Evolutionary conservation across 2,888 invertebrate species (phyloP).

Genomic region (Acronicta psi): DNA sequence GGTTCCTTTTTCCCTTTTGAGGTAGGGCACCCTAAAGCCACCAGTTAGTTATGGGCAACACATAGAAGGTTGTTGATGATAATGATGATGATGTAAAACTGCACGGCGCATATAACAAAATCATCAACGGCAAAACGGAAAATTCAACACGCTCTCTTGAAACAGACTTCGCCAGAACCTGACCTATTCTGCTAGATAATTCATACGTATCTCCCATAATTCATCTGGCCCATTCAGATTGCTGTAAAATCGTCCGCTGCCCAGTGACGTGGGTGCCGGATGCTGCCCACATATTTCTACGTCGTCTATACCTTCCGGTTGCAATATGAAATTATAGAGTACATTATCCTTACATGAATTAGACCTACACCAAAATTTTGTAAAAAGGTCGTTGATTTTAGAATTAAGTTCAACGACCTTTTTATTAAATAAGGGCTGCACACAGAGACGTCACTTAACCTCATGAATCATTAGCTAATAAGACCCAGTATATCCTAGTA

Average conservation of each 20-base stretch:
- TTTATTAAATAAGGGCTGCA: too few relatives aligned
- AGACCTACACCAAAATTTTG: slow-evolving; percentile 19
- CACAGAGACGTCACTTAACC: too few relatives aligned
- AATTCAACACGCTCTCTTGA: slow-evolving; percentile 8
- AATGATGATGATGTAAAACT: too few relatives aligned
- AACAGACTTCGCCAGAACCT: slow-evolving; percentile 12
- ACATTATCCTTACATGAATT: slow-evolving; percentile 37
- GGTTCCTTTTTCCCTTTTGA: too few relatives aligned
- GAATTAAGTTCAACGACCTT: background rate
- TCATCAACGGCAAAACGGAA: too few relatives aligned
- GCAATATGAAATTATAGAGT: slow-evolving; percentile 37
- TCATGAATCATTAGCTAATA: too few relatives aligned
- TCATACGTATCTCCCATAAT: slow-evolving; percentile 44
- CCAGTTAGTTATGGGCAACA: too few relatives aligned
- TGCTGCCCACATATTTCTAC: slow-evolving; percentile 39
- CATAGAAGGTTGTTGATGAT: too few relatives aligned
- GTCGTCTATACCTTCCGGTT: slow-evolving; percentile 43
- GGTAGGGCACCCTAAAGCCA: too few relatives aligned
- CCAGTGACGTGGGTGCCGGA: slow-evolving; percentile 54
- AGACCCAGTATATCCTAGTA: too few relatives aligned
- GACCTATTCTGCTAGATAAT: slow-evolving; percentile 42
- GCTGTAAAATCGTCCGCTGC: slow-evolving; percentile 37
- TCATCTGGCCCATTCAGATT: slow-evolving; percentile 44
- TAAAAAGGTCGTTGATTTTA: background rate
- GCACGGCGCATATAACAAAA: too few relatives aligned